A percentile compares a stretch with the other conserved stretches of the same genome.
phyloP scores from a whole-genome alignment of 2,797 vertebrate genomes.

The Enteromius fasciolatus region DNA sequence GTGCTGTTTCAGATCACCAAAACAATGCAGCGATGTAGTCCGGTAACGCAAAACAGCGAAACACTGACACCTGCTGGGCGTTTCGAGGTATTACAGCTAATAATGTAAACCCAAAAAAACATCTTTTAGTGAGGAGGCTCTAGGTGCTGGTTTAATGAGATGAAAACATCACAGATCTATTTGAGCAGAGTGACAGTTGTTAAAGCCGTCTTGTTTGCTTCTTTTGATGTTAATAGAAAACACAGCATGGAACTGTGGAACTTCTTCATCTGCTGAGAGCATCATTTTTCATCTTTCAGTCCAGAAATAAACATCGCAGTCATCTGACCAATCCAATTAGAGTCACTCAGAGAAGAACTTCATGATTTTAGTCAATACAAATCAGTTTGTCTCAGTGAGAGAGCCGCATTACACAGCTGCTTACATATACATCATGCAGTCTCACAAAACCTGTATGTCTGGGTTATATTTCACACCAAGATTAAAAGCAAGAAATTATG shows the following conservation, averaged over 20 bases:
- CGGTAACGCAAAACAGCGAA: not conserved
- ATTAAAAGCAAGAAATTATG: too few species aligned
- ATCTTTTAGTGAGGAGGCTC: not conserved
- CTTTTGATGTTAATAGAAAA: constrained; percentile 41
- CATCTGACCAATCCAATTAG: constrained; percentile 37
- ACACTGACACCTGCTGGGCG: constrained; percentile 36
- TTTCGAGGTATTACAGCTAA: constrained; percentile 3
- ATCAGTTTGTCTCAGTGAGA: constrained; percentile 14
- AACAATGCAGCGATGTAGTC: not conserved
- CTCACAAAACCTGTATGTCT: too few species aligned
- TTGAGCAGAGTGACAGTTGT: not conserved
- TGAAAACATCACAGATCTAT: constrained; percentile 4
- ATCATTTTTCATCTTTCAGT: constrained; percentile 44
- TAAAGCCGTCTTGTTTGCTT: constrained; percentile 30
- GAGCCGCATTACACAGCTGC: not conserved
- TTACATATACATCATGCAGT: not conserved
- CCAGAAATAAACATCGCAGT: constrained; percentile 46
- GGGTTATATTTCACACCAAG: too few species aligned
- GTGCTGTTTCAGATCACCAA: not conserved
- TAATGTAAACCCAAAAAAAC: too few species aligned
- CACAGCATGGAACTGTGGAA: constrained; percentile 4
- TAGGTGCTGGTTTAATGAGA: constrained; percentile 1
- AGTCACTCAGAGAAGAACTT: constrained; percentile 15
- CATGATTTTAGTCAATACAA: constrained; percentile 31
- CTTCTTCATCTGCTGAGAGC: constrained; percentile 45